Evolutionary conservation across 37 sponge, comb jelly and placozoan genomes (phyloP).

Genomic region (Diacarnus erythraeanus): DNA sequence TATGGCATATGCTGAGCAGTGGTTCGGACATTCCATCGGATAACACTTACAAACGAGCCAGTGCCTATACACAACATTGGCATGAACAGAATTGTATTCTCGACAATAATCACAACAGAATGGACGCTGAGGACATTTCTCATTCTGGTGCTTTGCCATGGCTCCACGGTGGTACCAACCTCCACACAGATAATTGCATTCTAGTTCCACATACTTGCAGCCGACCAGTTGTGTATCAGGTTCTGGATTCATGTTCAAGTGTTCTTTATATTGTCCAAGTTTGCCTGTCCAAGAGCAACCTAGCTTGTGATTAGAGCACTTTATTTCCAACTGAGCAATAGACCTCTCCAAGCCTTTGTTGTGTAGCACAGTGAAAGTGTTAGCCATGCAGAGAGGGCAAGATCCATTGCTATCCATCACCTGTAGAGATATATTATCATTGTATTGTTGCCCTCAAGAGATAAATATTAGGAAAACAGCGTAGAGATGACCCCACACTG

Average conservation of each 20-base stretch:
- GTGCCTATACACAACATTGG: constrained; percentile 24
- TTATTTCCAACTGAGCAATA: constrained; percentile 34
- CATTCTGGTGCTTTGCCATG: constrained; percentile 14
- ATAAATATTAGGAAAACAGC: too few relatives aligned
- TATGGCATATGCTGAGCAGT: constrained; percentile 13
- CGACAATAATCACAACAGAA: constrained; percentile 46
- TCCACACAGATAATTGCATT: constrained; percentile 32
- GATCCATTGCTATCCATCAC: constrained; percentile 1
- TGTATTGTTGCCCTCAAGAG: too few relatives aligned
- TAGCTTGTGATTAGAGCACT: constrained; percentile 16
- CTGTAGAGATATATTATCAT: too few relatives aligned
- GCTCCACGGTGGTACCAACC: constrained; percentile 9
- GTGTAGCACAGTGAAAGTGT: constrained; percentile 24
- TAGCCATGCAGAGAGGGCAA: constrained; percentile 41
- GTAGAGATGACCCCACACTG: too few relatives aligned
- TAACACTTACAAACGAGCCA: constrained; percentile 23
- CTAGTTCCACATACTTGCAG: constrained; percentile 31
- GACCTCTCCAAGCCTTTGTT: constrained; percentile 33
- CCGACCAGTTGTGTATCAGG: constrained; percentile 5
- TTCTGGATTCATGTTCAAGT: constrained; percentile 28
- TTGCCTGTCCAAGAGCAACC: constrained; percentile 53
- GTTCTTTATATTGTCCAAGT: constrained; percentile 15
- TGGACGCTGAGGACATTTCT: constrained; percentile 37
- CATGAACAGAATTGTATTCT: constrained; percentile 35
- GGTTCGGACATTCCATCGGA: constrained; percentile 33